These are phyloP conservation scores for Ligdia adustata DNA, from an alignment of 2,888 invertebrate species.

Conservation along the genomic window DNA sequence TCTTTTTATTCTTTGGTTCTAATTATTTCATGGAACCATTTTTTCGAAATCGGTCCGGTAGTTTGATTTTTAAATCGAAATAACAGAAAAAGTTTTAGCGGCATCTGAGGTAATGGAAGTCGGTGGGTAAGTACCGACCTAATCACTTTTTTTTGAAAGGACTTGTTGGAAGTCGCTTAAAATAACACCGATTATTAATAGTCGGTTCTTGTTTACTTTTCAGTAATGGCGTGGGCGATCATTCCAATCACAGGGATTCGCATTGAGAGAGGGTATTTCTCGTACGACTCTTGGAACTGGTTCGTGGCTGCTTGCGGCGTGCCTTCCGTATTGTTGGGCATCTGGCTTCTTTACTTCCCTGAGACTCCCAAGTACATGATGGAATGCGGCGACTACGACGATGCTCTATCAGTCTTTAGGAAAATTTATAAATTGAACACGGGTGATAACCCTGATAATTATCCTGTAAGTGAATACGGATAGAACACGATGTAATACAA, in stretches of 20 bases:
- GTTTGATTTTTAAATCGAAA: too few relatives aligned
- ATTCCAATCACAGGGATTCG: conserved; percentile 87
- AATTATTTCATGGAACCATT: too few relatives aligned
- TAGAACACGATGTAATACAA: too few relatives aligned
- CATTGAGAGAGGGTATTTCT: conserved; percentile 83
- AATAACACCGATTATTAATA: not conserved
- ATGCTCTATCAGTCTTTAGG: conserved; percentile 87
- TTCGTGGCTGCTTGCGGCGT: conserved; percentile 90
- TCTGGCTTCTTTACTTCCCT: conserved; percentile 90
- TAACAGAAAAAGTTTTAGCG: too few relatives aligned
- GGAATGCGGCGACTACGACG: conserved; percentile 91
- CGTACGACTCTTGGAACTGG: conserved; percentile 91
- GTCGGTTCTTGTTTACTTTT: too few relatives aligned
- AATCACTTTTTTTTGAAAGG: too few relatives aligned
- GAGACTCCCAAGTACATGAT: conserved; percentile 93
- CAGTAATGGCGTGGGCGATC: conserved; percentile 91
- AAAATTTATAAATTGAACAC: conserved; percentile 89
- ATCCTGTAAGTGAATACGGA: conserved; percentile 90
- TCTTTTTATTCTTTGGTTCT: too few relatives aligned
- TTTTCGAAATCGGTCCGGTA: too few relatives aligned
- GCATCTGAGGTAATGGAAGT: too few relatives aligned
- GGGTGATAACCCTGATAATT: conserved; percentile 87
- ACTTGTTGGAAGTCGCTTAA: too few relatives aligned
- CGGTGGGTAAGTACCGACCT: too few relatives aligned
- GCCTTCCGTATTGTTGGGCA: conserved; percentile 87